Evolutionary conservation across 2,888 invertebrate genomes (phyloP), one percentile per base, ranked within the genome.

Genomic region (Melikaiella ostensackeni): DNA sequence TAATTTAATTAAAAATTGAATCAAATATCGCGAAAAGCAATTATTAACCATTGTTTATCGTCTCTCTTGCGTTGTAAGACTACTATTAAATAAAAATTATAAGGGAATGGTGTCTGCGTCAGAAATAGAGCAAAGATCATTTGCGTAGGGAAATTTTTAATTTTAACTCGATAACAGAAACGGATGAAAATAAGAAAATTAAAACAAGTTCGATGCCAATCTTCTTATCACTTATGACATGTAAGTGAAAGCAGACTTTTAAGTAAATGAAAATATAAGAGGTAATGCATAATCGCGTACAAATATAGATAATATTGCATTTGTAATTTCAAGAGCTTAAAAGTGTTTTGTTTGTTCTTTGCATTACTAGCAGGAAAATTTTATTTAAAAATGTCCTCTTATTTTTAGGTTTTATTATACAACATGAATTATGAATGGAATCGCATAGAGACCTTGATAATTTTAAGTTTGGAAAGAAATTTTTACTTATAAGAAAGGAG

Each of bases 81-180:
- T 21, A 55, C 21, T 9, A 55, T 3, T 21, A 21, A 9, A 21
- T 55, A 55, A 55, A 55, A n/a, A 35, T 33, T 30, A 35, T 35
- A 35, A 63, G 35, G 27, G 42, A 42, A 21, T 55, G 64, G 24
- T 24, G 16, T 35, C 9, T 62, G 33, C 33, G n/a, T 55, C 50
- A 55, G 64, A 64, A 64, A 35, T 7, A 42, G 64, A 64, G 64
- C 64, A 42, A 64, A 64, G 64, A 64, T 64, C 64, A 64, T 64
- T 64, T 66, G 42, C 64, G 64, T 27, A 66, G 64, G 24, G 27
- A 66, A 24, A 46, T 24, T 66, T 42, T 63, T 63, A 7, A 11
- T 21, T 63, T n/a, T 2, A 16, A 35, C 21, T 46, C 16, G 19
- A 66, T 46, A 66, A 42, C 16, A 21, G 64, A 46, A 35, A 66